A percentile compares a stretch with the other conserved stretches of the same genome.
Evolutionary conservation across 2,797 vertebrate species (phyloP).

Genomic region (Eulemur rubriventer): DNA sequence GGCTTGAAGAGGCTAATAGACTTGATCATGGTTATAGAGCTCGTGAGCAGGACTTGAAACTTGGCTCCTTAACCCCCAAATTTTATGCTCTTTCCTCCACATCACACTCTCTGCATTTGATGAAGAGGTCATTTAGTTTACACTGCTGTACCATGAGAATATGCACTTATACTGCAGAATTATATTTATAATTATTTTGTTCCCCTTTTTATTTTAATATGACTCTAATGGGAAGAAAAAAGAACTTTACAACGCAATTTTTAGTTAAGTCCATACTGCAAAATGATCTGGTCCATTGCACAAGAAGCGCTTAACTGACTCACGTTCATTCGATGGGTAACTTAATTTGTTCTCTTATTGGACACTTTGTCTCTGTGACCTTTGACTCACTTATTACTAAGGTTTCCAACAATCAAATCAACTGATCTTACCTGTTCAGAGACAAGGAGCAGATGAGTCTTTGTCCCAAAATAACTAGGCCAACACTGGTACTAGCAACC

Average conservation of each 20-base stretch:
- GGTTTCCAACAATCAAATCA: background rate
- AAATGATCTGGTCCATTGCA: background rate
- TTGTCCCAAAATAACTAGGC: constrained; percentile 83
- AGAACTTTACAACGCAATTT: background rate
- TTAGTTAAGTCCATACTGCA: background rate
- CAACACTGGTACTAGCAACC: constrained; percentile 81
- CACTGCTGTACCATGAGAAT: background rate
- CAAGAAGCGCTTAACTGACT: background rate
- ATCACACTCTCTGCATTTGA: background rate
- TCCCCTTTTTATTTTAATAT: background rate
- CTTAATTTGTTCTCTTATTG: background rate
- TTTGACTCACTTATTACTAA: background rate
- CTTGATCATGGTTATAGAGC: background rate
- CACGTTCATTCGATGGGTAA: background rate
- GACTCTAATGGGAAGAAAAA: background rate
- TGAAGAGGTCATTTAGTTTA: background rate
- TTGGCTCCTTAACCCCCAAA: background rate
- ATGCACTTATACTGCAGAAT: background rate
- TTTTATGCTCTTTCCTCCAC: background rate
- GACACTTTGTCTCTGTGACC: background rate
- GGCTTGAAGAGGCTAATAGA: background rate
- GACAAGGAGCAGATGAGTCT: constrained; percentile 83
- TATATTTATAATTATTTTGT: background rate
- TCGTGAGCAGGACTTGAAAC: background rate
- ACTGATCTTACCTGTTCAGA: constrained; percentile 84